Evolutionary conservation across 2,797 vertebrate species (phyloP), one percentile per base, ranked within the genome.

Genomic region (Bucorvus abyssinicus): DNA sequence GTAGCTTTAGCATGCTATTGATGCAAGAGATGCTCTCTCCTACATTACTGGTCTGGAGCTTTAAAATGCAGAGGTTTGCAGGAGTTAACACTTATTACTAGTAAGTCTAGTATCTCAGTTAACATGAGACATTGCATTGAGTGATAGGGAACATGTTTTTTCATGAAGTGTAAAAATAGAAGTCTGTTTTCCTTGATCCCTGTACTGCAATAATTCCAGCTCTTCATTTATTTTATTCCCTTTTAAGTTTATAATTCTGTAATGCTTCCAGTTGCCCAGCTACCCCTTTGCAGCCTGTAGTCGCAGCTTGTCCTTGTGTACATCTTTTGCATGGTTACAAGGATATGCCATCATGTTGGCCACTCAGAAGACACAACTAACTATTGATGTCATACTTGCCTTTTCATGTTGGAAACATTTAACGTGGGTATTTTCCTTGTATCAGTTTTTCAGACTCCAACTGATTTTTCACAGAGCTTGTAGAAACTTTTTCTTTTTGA

Each of bases 161-260:
- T 74, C 60, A 49, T 32, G 22, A 89, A 16, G 2, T 10, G 7
- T 24, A 29, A 21, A 71, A 91, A 71, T 24, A 8, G 75, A 84
- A 92, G 2, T 23, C 11, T 36, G 0, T 84, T 87, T 29, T 78
- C 36, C 42, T 73, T 81, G 21, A 64, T 53, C 17, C 27, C 12
- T 87, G 6, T 42, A 21, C 32, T 60, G 7, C 18, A 67, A 18
- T 47, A 86, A 17, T 53, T 76, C 16, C 29, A 30, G 4, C 10
- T 70, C 36, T 92, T 94, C 42, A 20, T 89, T 82, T 84, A 64
- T 47, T 81, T 82, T 84, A 64, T 47, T 81, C 22, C 7, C 17
- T 81, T 85, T 64, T 17, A 89, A 44, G 13, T 75, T 86, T 56
- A 6, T 61, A 56, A 18, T 61, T 84, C 68, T 65, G 12, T 55